A percentile compares a stretch with the other conserved stretches of the same genome.
Conservation (phyloP, 2,888 invertebrate genomes). For the Ephialtes manifestator region DNA sequence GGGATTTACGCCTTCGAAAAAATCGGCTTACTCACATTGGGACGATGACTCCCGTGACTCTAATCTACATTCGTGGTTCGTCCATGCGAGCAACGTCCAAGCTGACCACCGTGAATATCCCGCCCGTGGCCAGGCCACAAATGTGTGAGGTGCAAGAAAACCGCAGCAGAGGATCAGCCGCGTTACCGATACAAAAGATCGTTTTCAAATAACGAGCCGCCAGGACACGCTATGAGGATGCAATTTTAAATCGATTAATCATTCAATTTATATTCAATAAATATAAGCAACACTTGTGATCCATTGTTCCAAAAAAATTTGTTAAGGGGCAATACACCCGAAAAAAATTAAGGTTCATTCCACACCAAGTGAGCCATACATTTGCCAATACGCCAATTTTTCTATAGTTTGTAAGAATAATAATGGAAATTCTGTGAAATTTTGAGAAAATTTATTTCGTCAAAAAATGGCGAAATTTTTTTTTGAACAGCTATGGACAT, state of each 20-base stretch:
- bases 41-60: conserved; percentile 6
- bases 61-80: conserved; percentile 38
- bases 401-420: too few relatives aligned
- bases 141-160: neutral
- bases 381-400: too few relatives aligned
- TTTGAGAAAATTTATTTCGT: too few relatives aligned
- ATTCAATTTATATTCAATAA: neutral
- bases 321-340: neutral
- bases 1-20: conserved; percentile 10
- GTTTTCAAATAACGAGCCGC: neutral
- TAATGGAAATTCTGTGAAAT: too few relatives aligned
- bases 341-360: neutral
- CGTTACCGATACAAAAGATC: neutral
- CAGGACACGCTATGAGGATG: conserved; percentile 3
- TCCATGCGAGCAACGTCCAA: neutral
- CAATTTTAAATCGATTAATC: neutral
- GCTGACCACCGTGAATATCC: conserved; percentile 41
- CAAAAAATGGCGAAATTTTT: too few relatives aligned
- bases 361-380: too few relatives aligned
- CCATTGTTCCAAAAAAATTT: neutral
- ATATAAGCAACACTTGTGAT: neutral
- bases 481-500: too few relatives aligned
- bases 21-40: conserved; percentile 38
- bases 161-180: neutral
- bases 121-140: neutral